Conservation (phyloP, 2,888 invertebrate species). For the Brenthis daphne region DNA sequence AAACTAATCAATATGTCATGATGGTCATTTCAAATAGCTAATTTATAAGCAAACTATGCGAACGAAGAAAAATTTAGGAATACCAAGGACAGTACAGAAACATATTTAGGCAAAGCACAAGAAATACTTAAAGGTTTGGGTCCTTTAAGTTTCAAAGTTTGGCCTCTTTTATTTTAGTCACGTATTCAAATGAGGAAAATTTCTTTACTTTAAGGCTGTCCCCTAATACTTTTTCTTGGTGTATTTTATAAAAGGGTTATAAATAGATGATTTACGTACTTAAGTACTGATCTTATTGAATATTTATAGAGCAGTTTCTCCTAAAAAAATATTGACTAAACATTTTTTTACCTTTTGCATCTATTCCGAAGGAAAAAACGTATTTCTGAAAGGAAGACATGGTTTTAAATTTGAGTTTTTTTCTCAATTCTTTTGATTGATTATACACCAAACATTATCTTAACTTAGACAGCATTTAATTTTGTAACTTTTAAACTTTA, state of each 20-base stretch:
- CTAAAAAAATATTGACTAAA: too few relatives aligned
- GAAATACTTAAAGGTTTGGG: conserved; percentile 21
- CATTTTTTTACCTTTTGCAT: too few relatives aligned
- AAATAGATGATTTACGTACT: conserved; percentile 36
- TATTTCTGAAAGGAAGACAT: too few relatives aligned
- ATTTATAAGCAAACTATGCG: neutral
- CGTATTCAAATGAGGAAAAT: conserved; percentile 41
- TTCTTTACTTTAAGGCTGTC: conserved; percentile 35
- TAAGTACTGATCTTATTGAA: conserved; percentile 16
- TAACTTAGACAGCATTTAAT: too few relatives aligned
- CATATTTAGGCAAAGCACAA: conserved; percentile 26
- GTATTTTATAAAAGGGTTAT: conserved; percentile 37
- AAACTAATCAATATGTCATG: too few relatives aligned
- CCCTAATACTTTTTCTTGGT: conserved; percentile 34
- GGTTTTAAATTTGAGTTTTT: too few relatives aligned
- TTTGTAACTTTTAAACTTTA: too few relatives aligned
- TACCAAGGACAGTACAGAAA: conserved; percentile 26
- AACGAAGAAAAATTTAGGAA: neutral
- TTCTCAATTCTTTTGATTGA: too few relatives aligned
- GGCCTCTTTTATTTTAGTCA: conserved; percentile 37
- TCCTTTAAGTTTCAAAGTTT: conserved; percentile 30
- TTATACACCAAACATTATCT: too few relatives aligned
- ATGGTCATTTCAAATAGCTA: neutral
- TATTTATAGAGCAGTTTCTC: conserved; percentile 3
- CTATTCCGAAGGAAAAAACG: too few relatives aligned